A percentile compares a stretch with the other conserved stretches of the same genome.
These are phyloP conservation scores for Piaya cayana DNA, from an alignment of 2,113 vertebrate species.

Conservation along the genomic window DNA sequence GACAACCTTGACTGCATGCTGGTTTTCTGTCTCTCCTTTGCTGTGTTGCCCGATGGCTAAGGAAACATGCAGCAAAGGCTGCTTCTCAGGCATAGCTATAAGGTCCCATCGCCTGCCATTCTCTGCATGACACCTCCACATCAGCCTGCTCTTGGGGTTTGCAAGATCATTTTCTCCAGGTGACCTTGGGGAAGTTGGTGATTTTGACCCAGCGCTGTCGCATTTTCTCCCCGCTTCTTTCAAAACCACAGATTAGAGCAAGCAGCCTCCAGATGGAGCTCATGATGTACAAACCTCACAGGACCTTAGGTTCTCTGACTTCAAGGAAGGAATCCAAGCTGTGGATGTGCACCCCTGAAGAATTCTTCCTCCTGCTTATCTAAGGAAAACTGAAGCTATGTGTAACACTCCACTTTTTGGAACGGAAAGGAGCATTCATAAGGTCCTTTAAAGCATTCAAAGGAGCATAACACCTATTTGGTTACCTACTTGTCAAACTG, in stretches of 20 bases:
- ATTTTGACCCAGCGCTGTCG: neutral
- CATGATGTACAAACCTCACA: neutral
- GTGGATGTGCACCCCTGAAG: neutral
- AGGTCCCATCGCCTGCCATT: rapidly evolving
- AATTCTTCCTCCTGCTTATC: neutral
- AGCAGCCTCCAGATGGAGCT: constrained; percentile 60
- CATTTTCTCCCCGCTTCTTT: neutral
- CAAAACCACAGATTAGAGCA: neutral
- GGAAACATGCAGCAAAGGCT: neutral
- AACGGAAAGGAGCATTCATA: neutral
- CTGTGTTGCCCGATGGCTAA: neutral
- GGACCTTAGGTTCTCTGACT: rapidly evolving
- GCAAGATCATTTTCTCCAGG: neutral
- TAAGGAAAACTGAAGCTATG: neutral
- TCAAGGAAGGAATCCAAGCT: neutral
- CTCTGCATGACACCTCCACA: neutral
- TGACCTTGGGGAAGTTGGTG: neutral
- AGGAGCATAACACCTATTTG: neutral
- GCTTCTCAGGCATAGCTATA: neutral
- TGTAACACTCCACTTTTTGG: neutral
- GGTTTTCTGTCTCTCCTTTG: neutral
- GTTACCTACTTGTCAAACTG: neutral
- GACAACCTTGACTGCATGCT: neutral
- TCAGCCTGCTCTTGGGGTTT: neutral
- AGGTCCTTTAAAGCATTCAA: neutral